phyloP scores from a whole-genome alignment of 2,797 vertebrate species.

The Mareca strepera region DNA sequence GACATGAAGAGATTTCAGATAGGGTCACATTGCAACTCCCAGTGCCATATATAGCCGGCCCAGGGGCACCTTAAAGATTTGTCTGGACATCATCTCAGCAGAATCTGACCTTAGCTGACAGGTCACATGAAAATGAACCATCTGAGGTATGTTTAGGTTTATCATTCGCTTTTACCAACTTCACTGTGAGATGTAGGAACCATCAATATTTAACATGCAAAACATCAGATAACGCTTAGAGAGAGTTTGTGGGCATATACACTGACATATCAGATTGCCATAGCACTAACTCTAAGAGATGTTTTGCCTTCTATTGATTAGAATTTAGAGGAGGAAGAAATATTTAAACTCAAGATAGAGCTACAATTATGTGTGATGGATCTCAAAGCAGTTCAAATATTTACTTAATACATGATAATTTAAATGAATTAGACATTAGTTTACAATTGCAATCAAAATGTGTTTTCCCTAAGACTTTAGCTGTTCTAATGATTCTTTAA shows the following conservation, averaged over 20 bases:
- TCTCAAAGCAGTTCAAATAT: slow-evolving; percentile 68
- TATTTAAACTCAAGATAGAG: slow-evolving; percentile 27
- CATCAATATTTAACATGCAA: not conserved
- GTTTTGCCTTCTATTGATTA: slow-evolving; percentile 47
- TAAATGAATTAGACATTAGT: slow-evolving; percentile 58
- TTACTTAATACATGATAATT: slow-evolving; percentile 66
- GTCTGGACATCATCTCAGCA: not conserved
- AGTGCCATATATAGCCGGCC: not conserved
- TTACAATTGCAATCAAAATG: slow-evolving; percentile 65
- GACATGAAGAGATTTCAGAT: not conserved
- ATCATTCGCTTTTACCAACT: not conserved
- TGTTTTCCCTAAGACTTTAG: slow-evolving; percentile 62
- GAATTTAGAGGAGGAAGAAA: slow-evolving; percentile 32
- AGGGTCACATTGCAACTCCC: not conserved
- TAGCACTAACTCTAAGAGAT: not conserved
- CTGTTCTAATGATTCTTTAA: slow-evolving; percentile 71
- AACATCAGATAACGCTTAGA: not conserved
- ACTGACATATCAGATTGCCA: not conserved
- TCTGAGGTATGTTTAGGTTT: not conserved
- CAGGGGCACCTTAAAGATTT: not conserved
- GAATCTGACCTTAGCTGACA: not conserved
- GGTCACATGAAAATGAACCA: not conserved
- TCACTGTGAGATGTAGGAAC: not conserved
- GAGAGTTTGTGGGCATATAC: not conserved
- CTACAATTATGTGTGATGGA: slow-evolving; percentile 52